A percentile compares a stretch with the other conserved stretches of the same genome.
Conservation (phyloP, 2,113 vertebrate genomes). For the Lonchura striata region DNA sequence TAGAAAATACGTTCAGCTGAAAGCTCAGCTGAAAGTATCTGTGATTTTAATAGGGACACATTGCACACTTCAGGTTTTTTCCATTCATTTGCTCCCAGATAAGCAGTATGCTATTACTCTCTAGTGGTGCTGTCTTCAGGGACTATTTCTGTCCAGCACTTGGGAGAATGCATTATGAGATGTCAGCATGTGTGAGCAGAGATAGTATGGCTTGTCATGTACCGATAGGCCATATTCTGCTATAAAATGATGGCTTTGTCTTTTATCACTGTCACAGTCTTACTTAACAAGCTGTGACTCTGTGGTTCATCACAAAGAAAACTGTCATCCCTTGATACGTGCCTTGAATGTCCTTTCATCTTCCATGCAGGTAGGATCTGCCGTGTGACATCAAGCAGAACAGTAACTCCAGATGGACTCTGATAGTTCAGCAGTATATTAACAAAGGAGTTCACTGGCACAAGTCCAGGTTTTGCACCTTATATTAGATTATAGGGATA, state of each 20-base stretch:
- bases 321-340: slow-evolving; percentile 74
- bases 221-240: slow-evolving; percentile 78
- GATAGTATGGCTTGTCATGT: slow-evolving; percentile 83
- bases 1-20: slow-evolving; percentile 41
- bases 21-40: slow-evolving; percentile 41
- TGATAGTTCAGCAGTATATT: neutral
- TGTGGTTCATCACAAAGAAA: slow-evolving; percentile 80
- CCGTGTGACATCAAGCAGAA: slow-evolving; percentile 70
- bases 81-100: slow-evolving; percentile 78
- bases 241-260: slow-evolving; percentile 74
- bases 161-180: slow-evolving; percentile 80
- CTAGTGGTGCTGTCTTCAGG: slow-evolving; percentile 72
- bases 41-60: slow-evolving; percentile 56
- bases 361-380: slow-evolving; percentile 62
- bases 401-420: slow-evolving; percentile 60
- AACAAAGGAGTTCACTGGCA: slow-evolving; percentile 50
- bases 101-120: slow-evolving; percentile 75
- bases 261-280: slow-evolving; percentile 79
- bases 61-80: slow-evolving; percentile 69
- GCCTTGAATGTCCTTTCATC: slow-evolving; percentile 74
- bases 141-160: slow-evolving; percentile 78
- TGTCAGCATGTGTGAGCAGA: slow-evolving; percentile 79
- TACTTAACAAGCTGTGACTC: slow-evolving; percentile 78
- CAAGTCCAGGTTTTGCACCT: slow-evolving; percentile 55
- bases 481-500: slow-evolving; percentile 71